phyloP scores from a whole-genome alignment of 2,888 invertebrate genomes.

The Apodemia mormo region DNA sequence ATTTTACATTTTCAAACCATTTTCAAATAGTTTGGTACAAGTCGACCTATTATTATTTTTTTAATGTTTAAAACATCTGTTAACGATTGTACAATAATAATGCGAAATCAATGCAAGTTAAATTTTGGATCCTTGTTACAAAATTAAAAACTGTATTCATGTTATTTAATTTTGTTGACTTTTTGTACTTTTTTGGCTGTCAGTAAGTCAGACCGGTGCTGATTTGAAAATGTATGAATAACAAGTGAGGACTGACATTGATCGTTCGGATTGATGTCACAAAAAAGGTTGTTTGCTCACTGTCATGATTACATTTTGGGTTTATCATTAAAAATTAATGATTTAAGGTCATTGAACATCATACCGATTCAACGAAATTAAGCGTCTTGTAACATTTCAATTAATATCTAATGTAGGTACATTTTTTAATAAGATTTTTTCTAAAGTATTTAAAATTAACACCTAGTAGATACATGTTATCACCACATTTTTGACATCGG shows the following conservation, averaged over 20 bases:
- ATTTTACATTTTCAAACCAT: no score
- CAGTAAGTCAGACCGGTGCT: conserved; percentile 21
- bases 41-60: no score
- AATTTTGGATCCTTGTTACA: conserved; percentile 22
- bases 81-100: conserved; percentile 15
- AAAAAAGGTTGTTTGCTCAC: conserved; percentile 18
- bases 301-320: conserved; percentile 11
- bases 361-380: not conserved
- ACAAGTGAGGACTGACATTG: conserved; percentile 23
- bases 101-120: conserved; percentile 15
- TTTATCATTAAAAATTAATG: conserved; percentile 16
- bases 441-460: no score
- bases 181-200: conserved; percentile 26
- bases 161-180: conserved; percentile 22
- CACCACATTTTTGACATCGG: no score
- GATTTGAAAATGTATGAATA: conserved; percentile 21
- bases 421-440: no score
- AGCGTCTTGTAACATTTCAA: not conserved
- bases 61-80: not conserved
- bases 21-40: no score
- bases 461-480: no score
- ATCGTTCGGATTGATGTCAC: conserved; percentile 19
- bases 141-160: conserved; percentile 21
- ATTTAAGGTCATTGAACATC: not conserved
- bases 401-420: not conserved